Evolutionary conservation across 30 jellyfish, hydroid and myxozoan genomes (phyloP).

Genomic region (Rhopilema esculentum): DNA sequence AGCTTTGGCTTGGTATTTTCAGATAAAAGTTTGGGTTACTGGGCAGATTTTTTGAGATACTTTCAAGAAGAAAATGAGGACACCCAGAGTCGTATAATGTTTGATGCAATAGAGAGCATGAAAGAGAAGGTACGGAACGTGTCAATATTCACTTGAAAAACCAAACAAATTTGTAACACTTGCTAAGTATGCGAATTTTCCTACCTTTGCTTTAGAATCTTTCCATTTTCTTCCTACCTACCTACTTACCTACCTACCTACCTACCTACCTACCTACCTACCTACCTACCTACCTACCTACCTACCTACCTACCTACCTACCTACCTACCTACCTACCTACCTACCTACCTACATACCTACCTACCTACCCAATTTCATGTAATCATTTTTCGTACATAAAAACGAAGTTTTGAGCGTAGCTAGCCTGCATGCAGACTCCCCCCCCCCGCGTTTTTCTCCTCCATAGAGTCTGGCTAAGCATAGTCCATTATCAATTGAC

Average conservation of each 20-base stretch:
- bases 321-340: conserved; percentile 9
- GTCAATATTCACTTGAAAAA: too few species aligned
- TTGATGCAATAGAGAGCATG: neutral
- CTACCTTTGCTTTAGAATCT: too few species aligned
- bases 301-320: conserved; percentile 9
- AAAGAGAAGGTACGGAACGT: neutral
- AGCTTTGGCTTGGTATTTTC: neutral
- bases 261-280: conserved; percentile 9
- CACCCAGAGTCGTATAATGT: neutral
- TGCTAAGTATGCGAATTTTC: too few species aligned
- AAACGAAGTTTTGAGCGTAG: too few species aligned
- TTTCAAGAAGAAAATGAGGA: neutral
- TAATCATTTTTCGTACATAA: neutral
- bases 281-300: conserved; percentile 9
- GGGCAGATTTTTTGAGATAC: neutral
- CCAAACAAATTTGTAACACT: too few species aligned
- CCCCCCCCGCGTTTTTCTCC: too few species aligned
- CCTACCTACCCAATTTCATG: neutral
- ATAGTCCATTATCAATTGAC: too few species aligned
- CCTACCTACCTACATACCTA: conserved; percentile 5
- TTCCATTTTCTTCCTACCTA: neutral
- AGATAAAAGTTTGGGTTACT: neutral
- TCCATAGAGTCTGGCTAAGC: too few species aligned
- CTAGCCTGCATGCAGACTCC: too few species aligned
- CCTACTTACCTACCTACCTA: conserved; percentile 5